phyloP scores from a whole-genome alignment of 1,140 invertebrate genomes.

The Drosophila athabasca region DNA sequence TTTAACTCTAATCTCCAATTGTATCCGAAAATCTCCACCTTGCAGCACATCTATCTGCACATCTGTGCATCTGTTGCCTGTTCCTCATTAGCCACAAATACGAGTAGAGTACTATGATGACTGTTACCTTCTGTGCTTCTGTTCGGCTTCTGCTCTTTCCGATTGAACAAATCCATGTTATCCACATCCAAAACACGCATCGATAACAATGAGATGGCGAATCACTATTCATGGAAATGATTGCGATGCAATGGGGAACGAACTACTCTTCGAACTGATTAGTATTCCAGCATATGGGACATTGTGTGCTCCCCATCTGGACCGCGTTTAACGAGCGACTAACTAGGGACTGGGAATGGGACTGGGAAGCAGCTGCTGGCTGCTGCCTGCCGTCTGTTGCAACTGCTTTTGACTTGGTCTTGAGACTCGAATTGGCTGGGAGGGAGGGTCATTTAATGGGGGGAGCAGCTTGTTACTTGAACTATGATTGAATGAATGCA shows the following conservation, averaged over 20 bases:
- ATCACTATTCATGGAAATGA: slow-evolving; percentile 6
- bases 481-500: slow-evolving; percentile 46
- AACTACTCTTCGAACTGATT: slow-evolving; percentile 15
- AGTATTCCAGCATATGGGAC: slow-evolving; percentile 21
- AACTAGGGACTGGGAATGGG: slow-evolving; percentile 24
- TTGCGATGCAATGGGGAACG: neutral
- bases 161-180: slow-evolving; percentile 25
- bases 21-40: too few relatives aligned
- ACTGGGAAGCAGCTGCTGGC: slow-evolving; percentile 37
- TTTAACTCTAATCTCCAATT: too few relatives aligned
- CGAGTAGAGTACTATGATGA: neutral
- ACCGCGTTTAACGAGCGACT: slow-evolving; percentile 49
- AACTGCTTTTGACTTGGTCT: slow-evolving; percentile 19
- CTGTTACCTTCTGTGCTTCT: slow-evolving; percentile 22
- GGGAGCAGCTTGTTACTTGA: slow-evolving; percentile 12
- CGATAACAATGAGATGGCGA: slow-evolving; percentile 15
- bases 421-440: neutral
- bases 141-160: slow-evolving; percentile 15
- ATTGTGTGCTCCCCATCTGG: slow-evolving; percentile 44
- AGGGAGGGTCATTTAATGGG: slow-evolving; percentile 19
- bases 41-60: neutral
- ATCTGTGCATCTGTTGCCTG: neutral
- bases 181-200: slow-evolving; percentile 6
- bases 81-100: slow-evolving; percentile 13
- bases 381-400: slow-evolving; percentile 5